phyloP scores from a whole-genome alignment of 1,140 invertebrate genomes.

The Trachymyrmex septentrionalis region DNA sequence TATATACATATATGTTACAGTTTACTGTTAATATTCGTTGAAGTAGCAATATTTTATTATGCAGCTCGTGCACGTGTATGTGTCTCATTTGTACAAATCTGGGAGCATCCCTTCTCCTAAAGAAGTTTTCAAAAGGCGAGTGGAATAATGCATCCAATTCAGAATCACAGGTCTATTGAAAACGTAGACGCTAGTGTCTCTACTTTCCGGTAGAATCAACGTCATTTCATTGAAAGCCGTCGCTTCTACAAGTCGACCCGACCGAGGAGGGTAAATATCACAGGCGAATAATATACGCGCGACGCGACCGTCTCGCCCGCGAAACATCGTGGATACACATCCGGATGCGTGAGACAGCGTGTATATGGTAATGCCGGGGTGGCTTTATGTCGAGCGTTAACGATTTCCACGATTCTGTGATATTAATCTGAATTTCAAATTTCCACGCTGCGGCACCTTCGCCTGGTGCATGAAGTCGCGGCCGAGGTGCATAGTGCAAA shows the following conservation, averaged over 20 bases:
- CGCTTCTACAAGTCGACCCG: background rate
- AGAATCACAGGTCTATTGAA: slow-evolving; percentile 56
- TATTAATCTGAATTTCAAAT: slow-evolving; percentile 77
- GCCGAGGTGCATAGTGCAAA: slow-evolving; percentile 32
- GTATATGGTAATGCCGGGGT: slow-evolving; percentile 69
- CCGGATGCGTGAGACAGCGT: slow-evolving; percentile 48
- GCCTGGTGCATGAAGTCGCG: slow-evolving; percentile 55
- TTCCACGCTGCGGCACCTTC: slow-evolving; percentile 64
- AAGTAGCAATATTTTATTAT: slow-evolving; percentile 27
- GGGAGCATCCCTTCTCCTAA: background rate
- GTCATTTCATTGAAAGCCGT: slow-evolving; percentile 45
- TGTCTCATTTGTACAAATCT: slow-evolving; percentile 17
- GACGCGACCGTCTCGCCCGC: background rate
- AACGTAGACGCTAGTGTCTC: slow-evolving; percentile 30
- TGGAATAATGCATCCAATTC: slow-evolving; percentile 42
- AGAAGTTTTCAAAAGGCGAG: background rate
- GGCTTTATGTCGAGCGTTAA: slow-evolving; percentile 70
- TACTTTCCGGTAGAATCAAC: slow-evolving; percentile 44
- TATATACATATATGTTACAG: background rate
- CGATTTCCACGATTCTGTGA: slow-evolving; percentile 62
- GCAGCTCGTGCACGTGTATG: background rate
- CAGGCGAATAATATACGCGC: slow-evolving; percentile 35
- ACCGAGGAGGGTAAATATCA: slow-evolving; percentile 62
- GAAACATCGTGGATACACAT: slow-evolving; percentile 22
- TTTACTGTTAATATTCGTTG: slow-evolving; percentile 2